A percentile compares a stretch with the other conserved stretches of the same genome.
Evolutionary conservation across 2,888 invertebrate genomes (phyloP).

Genomic region (Eupithecia subumbrata): DNA sequence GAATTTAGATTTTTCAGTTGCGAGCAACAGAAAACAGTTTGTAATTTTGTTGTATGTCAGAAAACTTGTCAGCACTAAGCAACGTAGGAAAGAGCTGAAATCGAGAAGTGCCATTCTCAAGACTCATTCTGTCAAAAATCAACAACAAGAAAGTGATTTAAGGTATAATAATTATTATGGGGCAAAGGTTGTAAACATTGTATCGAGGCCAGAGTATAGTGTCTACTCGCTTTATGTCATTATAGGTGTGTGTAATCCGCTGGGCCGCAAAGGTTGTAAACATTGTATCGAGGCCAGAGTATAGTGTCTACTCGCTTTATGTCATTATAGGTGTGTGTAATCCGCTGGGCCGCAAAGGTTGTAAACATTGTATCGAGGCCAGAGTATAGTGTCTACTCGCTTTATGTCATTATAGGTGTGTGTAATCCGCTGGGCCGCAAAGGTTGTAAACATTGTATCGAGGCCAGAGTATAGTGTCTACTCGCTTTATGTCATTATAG

Average conservation of each 20-base stretch:
- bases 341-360: slow-evolving; percentile 86
- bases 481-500: slow-evolving; percentile 44
- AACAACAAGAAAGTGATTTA: background rate
- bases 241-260: slow-evolving; percentile 80
- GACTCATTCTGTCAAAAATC: background rate
- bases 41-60: no score
- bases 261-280: slow-evolving; percentile 83
- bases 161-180: background rate
- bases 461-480: no score
- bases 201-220: no score
- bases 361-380: background rate
- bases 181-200: background rate
- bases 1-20: no score
- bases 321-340: slow-evolving; percentile 63
- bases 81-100: no score
- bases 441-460: background rate
- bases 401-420: slow-evolving; percentile 54
- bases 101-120: no score
- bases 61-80: no score
- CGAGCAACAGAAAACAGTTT: no score
- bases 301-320: background rate
- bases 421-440: slow-evolving; percentile 87
- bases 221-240: background rate
- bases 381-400: background rate
- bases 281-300: background rate